Percentiles rank a stretch among this genome's conserved stretches.
These are phyloP conservation scores for Lepus townsendii DNA, from an alignment of 2,797 vertebrate genomes.

Conservation along the genomic window DNA sequence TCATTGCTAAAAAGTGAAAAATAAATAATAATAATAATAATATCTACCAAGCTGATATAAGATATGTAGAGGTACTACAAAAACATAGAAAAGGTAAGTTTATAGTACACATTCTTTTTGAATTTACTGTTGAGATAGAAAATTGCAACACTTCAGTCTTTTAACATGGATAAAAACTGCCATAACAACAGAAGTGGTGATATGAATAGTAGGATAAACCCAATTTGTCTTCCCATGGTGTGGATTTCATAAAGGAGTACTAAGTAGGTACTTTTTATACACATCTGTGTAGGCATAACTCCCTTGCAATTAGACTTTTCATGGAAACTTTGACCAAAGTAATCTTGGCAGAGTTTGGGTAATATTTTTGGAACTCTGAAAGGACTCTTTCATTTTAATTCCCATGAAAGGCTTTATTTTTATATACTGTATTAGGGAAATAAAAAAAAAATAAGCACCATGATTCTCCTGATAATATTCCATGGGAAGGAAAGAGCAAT, in stretches of 20 bases:
- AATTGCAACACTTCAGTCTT: not conserved
- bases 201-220: not conserved
- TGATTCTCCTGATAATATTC: slow-evolving; percentile 6
- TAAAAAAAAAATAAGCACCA: not conserved
- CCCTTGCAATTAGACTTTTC: slow-evolving; percentile 77
- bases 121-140: not conserved
- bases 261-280: slow-evolving; percentile 31
- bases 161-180: not conserved
- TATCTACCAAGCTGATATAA: not conserved
- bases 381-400: slow-evolving; percentile 76
- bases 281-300: slow-evolving; percentile 51
- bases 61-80: not conserved
- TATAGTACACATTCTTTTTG: not conserved
- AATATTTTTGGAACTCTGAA: slow-evolving; percentile 75
- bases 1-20: slow-evolving; percentile 33
- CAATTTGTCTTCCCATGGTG: not conserved
- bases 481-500: not conserved
- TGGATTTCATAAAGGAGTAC: not conserved
- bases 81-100: not conserved
- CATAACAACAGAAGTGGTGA: not conserved
- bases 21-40: not conserved
- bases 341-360: slow-evolving; percentile 77
- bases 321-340: slow-evolving; percentile 67
- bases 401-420: slow-evolving; percentile 73
- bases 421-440: slow-evolving; percentile 42